Percentiles rank a stretch among this genome's conserved stretches.
phyloP scores from a whole-genome alignment of 2,888 invertebrate species.

The Limnephilus lunatus region DNA sequence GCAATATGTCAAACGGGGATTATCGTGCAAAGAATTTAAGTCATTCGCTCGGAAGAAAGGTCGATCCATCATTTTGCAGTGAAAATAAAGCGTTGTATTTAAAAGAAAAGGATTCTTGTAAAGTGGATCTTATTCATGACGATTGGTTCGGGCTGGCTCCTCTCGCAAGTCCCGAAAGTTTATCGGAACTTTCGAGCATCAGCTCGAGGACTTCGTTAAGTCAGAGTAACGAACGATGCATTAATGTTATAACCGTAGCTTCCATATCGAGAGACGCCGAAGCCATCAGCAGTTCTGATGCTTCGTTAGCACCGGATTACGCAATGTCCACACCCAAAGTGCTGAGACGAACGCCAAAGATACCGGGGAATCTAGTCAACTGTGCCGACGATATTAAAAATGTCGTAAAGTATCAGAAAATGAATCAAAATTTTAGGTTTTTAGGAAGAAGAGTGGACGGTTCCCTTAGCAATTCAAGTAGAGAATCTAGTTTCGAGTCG shows the following conservation, averaged over 20 bases:
- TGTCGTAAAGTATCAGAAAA: constrained; percentile 76
- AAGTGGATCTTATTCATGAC: constrained; percentile 78
- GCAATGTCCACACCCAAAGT: constrained; percentile 77
- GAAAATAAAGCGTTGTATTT: constrained; percentile 58
- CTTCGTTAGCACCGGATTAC: constrained; percentile 69
- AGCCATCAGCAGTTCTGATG: constrained; percentile 64
- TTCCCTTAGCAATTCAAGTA: constrained; percentile 70
- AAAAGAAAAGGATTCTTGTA: constrained; percentile 66
- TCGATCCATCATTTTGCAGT: constrained; percentile 33
- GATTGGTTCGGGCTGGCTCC: constrained; percentile 86
- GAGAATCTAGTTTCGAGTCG: constrained; percentile 76
- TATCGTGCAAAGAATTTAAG: constrained; percentile 56
- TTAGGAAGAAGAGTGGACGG: constrained; percentile 70
- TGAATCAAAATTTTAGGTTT: constrained; percentile 75
- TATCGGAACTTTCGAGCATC: constrained; percentile 89
- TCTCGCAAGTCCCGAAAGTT: constrained; percentile 88
- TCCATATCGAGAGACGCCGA: constrained; percentile 70
- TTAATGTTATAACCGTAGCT: constrained; percentile 66
- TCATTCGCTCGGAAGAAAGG: constrained; percentile 60
- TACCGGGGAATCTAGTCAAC: constrained; percentile 80
- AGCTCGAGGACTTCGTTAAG: constrained; percentile 82
- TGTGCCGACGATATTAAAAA: constrained; percentile 82
- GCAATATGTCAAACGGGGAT: constrained; percentile 62
- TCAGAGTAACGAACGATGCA: constrained; percentile 69
- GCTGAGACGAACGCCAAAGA: constrained; percentile 82